Evolutionary conservation across 30 jellyfish, hydroid and myxozoan genomes (phyloP), one percentile per base, ranked within the genome.

Genomic region (Hydractinia echinata): DNA sequence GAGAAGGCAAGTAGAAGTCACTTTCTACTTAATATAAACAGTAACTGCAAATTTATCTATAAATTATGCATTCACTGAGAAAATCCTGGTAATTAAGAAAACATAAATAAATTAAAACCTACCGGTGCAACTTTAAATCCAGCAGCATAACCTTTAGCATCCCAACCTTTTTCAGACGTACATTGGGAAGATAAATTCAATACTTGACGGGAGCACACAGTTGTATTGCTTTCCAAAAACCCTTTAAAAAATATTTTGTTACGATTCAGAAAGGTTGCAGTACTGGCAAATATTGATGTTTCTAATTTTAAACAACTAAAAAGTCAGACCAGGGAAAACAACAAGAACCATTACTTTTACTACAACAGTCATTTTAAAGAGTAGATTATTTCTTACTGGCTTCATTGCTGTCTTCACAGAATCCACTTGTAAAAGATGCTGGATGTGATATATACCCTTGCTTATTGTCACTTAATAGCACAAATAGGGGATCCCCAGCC

Each of bases 111-210:
- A 4, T 49, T 4, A 0, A 7, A 8, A 86, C 99, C 67, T 54
- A 94, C 99, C 4, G 99, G 99, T 16, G 94, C 84, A 14, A 94
- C 81, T 76, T 89, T 88, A 85, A 94, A 94, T 7, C 91, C 96
- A 10, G 79, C 53, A 66, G 73, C 61, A 52, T 79, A 94, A 67
- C 88, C 88, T 16, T 67, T 58, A 4, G 95, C 95, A 85, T 73
- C 82, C 76, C 81, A 81, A 30, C 85, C 58, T 11, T 76, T 74
- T 67, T 94, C 95, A 4, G 82, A 58, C 16, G 67, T 15, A 68
- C 99, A 94, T 66, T 94, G 97, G 18, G 88, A 10, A 18, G 90
- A 88, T 6, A 94, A 84, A 61, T 94, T 87, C 20, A 78, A 71
- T 56, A 94, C 55, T 30, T 51, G 55, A 55, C 96, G 88, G 7